Evolutionary conservation across 2,797 vertebrate species (phyloP), one percentile per base, ranked within the genome.

Genomic region (Oreonectes daqikongensis): DNA sequence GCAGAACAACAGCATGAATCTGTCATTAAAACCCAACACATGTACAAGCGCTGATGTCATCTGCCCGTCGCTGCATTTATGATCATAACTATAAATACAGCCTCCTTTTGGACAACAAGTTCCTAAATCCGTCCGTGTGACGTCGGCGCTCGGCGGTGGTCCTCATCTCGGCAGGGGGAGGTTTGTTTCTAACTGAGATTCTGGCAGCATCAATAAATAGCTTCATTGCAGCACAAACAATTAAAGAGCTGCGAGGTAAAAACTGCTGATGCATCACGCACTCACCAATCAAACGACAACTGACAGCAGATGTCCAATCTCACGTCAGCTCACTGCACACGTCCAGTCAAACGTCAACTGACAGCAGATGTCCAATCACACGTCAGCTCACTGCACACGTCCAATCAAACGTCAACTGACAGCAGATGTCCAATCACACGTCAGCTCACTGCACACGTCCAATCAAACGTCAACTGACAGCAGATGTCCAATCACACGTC

Each of bases 31-130:
- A 46, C 44, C 4, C 44, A 40, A 40, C 8, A 11, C 46, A 53
- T 38, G 48, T 38, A n/a, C 24, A 28, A 8, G 35, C 42, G 38
- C 10, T 20, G 9, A 22, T 22, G 50, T 53, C 50, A 53, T 17
- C 40, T 7, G 8, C 50, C 0, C 10, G 9, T 52, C 3, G 4
- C 20, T n/a, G 68, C 8, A 22, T n/a, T 70, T 42, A 44, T 71
- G 53, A 59, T 44, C 11, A 24, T 63, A 50, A 50, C 10, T 72
- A 72, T 72, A 24, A 72, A 72, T 72, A 61, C 26, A 18, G n/a
- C 7, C 38, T 15, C 20, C 38, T 30, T 53, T 5, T 52, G 30
- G 20, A 69, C 50, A 55, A 55, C 55, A 72, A 22, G 42, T 35
- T 35, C 26, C 42, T 50, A 38, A 38, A 48, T 63, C 5, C 4